Evolutionary conservation across 1,140 invertebrate genomes (phyloP).

Genomic region (Hylaeus volcanicus): DNA sequence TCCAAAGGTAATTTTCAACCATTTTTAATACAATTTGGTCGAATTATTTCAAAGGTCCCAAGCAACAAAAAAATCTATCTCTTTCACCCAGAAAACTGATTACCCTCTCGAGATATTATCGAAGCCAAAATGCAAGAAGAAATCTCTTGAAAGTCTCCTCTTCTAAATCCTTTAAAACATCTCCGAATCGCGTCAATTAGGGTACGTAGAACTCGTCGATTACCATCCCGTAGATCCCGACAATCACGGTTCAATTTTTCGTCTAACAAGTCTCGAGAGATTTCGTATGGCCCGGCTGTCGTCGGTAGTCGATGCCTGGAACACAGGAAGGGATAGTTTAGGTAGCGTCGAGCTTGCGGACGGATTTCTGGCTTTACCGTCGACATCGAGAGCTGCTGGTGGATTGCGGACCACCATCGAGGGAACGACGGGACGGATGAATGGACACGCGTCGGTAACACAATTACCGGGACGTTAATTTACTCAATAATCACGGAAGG

Average conservation of each 20-base stretch:
- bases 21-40: too few relatives aligned
- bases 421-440: slow-evolving; percentile 48
- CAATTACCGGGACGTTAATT: slow-evolving; percentile 77
- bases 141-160: too few relatives aligned
- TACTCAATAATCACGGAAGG: slow-evolving; percentile 77
- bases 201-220: background rate
- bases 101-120: too few relatives aligned
- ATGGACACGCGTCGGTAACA: slow-evolving; percentile 73
- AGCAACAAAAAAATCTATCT: too few relatives aligned
- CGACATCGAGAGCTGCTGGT: slow-evolving; percentile 9
- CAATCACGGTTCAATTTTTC: slow-evolving; percentile 15
- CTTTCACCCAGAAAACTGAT: too few relatives aligned
- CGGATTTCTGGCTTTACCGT: slow-evolving; percentile 16
- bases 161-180: background rate
- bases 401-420: slow-evolving; percentile 4
- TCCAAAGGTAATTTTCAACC: too few relatives aligned
- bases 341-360: slow-evolving; percentile 33
- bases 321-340: slow-evolving; percentile 12
- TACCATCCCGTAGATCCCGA: background rate
- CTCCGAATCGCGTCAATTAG: background rate
- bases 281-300: slow-evolving; percentile 14
- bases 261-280: slow-evolving; percentile 55
- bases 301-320: slow-evolving; percentile 5
- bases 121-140: too few relatives aligned
- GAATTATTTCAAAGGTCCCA: too few relatives aligned